Evolutionary conservation across 2,888 invertebrate genomes (phyloP), one percentile per base, ranked within the genome.

Genomic region (Phorcus lineatus): DNA sequence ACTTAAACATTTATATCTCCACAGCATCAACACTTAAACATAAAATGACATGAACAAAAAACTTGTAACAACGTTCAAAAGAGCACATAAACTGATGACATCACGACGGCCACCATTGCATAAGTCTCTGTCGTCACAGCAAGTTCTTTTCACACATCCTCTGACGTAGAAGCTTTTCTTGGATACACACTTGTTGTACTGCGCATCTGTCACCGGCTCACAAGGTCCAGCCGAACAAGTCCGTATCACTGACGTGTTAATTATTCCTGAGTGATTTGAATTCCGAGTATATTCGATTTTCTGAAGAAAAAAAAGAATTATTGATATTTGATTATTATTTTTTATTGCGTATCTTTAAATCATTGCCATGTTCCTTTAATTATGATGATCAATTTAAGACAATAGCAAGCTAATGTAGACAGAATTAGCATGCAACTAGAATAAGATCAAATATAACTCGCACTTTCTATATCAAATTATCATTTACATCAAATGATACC

Each of bases 121-220:
- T 31, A 75, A 24, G 17, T 75, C 53, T 54, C 54, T 75, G 54
- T 75, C 75, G 54, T 75, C 54, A 54, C 75, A 75, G 24, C 75
- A 75, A 16, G 24, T 52, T 2, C 75, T 17, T 75, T 54, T 75
- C 1, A 75, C 28, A 53, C 75, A 75, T 22, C 75, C 75, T 22
- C 22, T 22, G 19, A 53, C 53, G n/a, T 53, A 19, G 54, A 28
- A 53, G 17, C 31, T 54, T 53, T 75, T 75, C 17, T 54, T 22
- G 2, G 28, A 31, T 2, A 24, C n/a, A 13, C 75, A 75, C 16
- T 52, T 11, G 9, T 6, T 28, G 31, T 24, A 75, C 54, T 52
- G 53, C 22, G 22, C 36, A 1, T 75, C 75, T 9, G 53, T 53
- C 19, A 75, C 75, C 13, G 75, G 75, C n/a, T 22, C 13, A 28